phyloP scores from a whole-genome alignment of 2,888 invertebrate species.

The Choreutis nemorana region DNA sequence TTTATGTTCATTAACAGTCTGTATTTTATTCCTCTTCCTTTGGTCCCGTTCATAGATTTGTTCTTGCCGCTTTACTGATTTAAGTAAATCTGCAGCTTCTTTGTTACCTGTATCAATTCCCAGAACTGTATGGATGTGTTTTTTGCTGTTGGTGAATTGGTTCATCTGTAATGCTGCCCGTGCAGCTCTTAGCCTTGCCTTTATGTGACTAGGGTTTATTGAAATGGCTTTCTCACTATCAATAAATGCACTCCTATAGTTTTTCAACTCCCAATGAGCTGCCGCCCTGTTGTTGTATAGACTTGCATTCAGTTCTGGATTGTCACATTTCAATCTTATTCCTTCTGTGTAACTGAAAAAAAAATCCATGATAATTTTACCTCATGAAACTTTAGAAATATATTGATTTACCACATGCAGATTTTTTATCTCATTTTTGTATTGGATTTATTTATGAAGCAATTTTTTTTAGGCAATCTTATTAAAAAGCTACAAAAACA shows the following conservation, averaged over 20 bases:
- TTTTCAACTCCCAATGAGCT: conserved; percentile 84
- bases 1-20: too few species aligned
- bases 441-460: too few species aligned
- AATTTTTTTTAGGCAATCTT: too few species aligned
- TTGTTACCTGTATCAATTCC: conserved; percentile 62
- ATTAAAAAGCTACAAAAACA: too few species aligned
- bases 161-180: conserved; percentile 73
- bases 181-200: conserved; percentile 79
- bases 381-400: too few species aligned
- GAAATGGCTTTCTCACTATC: conserved; percentile 84
- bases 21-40: conserved; percentile 54
- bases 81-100: conserved; percentile 26
- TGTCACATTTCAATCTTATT: conserved; percentile 78
- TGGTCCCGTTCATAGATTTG: conserved; percentile 67
- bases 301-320: conserved; percentile 76
- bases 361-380: neutral
- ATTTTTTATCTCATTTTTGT: too few species aligned
- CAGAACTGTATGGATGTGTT: conserved; percentile 75
- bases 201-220: conserved; percentile 77
- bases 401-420: too few species aligned
- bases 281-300: conserved; percentile 94
- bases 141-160: conserved; percentile 74
- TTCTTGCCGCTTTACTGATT: too few species aligned
- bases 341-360: conserved; percentile 84
- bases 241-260: conserved; percentile 78